phyloP scores from a whole-genome alignment of 2,888 invertebrate genomes.

The Drosophila greeni region DNA sequence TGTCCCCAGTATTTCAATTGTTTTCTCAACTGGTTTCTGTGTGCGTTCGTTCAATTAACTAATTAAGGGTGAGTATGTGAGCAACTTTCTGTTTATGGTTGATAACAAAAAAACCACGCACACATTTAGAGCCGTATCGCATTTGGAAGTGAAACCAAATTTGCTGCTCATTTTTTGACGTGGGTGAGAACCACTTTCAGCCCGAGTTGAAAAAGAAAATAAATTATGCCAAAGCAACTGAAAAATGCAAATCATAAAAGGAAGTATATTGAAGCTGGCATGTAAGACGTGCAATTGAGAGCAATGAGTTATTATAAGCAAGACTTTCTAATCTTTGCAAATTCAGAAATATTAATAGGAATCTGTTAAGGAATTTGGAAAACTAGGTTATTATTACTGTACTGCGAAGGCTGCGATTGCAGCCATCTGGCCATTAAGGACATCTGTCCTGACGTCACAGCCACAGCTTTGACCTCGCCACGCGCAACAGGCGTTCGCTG shows the following conservation, averaged over 20 bases:
- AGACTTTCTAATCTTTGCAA: constrained; percentile 24
- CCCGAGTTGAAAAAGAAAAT: constrained; percentile 13
- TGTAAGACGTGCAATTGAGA: constrained; percentile 6
- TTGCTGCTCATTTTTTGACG: constrained; percentile 15
- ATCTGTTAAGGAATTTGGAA: background rate
- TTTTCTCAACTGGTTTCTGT: constrained; percentile 37
- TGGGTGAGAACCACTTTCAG: constrained; percentile 36
- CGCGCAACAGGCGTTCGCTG: constrained; percentile 29
- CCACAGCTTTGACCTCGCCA: constrained; percentile 19
- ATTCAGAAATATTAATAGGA: background rate
- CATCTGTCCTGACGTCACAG: constrained; percentile 25
- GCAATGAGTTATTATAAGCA: constrained; percentile 2
- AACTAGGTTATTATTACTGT: no score
- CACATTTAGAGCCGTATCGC: constrained; percentile 12
- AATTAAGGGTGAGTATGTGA: constrained; percentile 34
- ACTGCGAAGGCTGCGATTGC: no score
- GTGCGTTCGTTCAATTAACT: constrained; percentile 17
- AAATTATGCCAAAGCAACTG: constrained; percentile 6
- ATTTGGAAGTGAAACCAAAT: constrained; percentile 16
- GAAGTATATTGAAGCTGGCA: constrained; percentile 18
- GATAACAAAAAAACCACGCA: constrained; percentile 12
- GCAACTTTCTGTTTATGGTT: constrained; percentile 28
- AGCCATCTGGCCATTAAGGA: constrained; percentile 9
- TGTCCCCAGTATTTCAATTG: constrained; percentile 19
- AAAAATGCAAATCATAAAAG: constrained; percentile 23